Percentiles rank a stretch among this genome's conserved stretches.
Evolutionary conservation across 1,140 invertebrate genomes (phyloP).

Genomic region (Aradophagus sp.): DNA sequence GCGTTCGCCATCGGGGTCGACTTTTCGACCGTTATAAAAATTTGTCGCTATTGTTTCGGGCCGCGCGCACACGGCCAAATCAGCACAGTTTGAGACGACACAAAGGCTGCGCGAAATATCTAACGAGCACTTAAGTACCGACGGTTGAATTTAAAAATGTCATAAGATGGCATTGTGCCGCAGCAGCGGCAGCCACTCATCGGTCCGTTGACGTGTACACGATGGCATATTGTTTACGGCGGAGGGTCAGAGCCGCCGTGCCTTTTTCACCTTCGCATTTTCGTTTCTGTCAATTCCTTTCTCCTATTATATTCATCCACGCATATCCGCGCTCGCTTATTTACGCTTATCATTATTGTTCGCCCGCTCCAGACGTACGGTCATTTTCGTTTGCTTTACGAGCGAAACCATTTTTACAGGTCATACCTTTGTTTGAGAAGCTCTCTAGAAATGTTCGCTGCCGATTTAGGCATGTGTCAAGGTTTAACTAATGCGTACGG

Average conservation of each 20-base stretch:
- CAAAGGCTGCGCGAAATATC: slow-evolving; percentile 59
- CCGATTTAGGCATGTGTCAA: too few species aligned
- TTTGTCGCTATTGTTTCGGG: slow-evolving; percentile 49
- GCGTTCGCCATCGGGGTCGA: slow-evolving; percentile 16
- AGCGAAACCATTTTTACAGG: too few species aligned
- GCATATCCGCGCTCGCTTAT: too few species aligned
- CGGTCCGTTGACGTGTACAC: slow-evolving; percentile 70
- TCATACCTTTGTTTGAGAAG: too few species aligned
- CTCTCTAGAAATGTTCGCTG: too few species aligned
- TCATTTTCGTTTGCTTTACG: slow-evolving; percentile 1
- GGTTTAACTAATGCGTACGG: too few species aligned
- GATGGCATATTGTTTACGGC: slow-evolving; percentile 73
- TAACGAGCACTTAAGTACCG: slow-evolving; percentile 69
- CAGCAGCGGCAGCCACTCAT: slow-evolving; percentile 63
- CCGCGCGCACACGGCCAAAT: slow-evolving; percentile 47
- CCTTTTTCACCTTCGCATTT: slow-evolving; percentile 17
- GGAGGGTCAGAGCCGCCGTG: slow-evolving; percentile 11
- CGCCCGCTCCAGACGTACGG: too few species aligned
- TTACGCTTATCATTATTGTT: too few species aligned
- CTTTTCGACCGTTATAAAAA: slow-evolving; percentile 58
- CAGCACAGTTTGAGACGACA: slow-evolving; percentile 35
- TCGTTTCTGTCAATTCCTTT: slow-evolving; percentile 5
- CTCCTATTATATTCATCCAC: too few species aligned
- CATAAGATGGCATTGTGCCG: slow-evolving; percentile 69
- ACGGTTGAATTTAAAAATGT: slow-evolving; percentile 70